Evolutionary conservation across 2,888 invertebrate genomes (phyloP), one percentile per base, ranked within the genome.

Genomic region (Hylaea fasciaria): DNA sequence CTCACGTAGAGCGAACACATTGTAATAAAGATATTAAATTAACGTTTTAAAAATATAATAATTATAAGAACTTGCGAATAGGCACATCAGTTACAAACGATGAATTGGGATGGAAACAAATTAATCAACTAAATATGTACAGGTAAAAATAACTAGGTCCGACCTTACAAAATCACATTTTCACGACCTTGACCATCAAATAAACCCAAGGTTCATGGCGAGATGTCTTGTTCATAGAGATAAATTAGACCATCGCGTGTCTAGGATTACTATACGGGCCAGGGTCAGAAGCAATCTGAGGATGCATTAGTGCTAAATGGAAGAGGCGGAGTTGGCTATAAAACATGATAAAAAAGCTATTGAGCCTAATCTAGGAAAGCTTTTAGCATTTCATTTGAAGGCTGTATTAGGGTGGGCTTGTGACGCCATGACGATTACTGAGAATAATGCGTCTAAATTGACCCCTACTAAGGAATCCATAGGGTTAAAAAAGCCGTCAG

Each of bases 241-340:
- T 61, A 51, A 62, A 62, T 62, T 14, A 29, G 52, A 54, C 56
- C 59, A 51, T 67, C 50, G 67, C 69, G 64, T 69, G 69, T 51
- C 57, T 50, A 57, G 46, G 44, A 48, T 45, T 40, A 10, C 12
- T n/a, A 67, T 60, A 58, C 53, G 52, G 56, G 66, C 60, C 66
- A 62, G 59, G 64, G 60, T 48, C 47, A 49, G 39, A 52, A 49
- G 61, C 50, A 61, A 64, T 62, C 57, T 45, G 57, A 57, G 49
- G 59, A 57, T 54, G 44, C 51, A 59, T 68, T 66, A 55, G 55
- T 32, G 47, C 49, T 51, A 56, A 65, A 66, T 62, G 61, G 61
- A 61, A 40, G 57, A 57, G 61, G 56, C 58, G 54, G 51, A 46
- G 64, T 40, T n/a, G 50, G 43, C 12, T 48, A 55, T 64, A 57